Conservation (phyloP, 1,140 invertebrate genomes). For the Battus philenor region DNA sequence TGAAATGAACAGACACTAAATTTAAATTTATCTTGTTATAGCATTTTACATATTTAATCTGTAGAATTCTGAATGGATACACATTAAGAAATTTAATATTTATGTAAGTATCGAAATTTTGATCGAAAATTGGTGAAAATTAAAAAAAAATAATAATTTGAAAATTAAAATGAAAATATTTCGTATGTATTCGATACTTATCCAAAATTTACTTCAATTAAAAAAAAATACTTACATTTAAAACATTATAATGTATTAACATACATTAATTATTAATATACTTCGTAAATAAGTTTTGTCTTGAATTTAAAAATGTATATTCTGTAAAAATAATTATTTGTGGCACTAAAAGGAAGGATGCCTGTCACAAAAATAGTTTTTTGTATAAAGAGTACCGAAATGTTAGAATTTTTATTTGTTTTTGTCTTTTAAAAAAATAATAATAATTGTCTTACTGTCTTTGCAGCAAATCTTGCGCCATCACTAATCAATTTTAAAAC, state of each 20-base stretch:
- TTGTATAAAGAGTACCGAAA: background rate
- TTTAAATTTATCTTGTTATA: background rate
- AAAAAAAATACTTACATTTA: background rate
- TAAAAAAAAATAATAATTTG: background rate
- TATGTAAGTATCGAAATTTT: background rate
- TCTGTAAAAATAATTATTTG: too few relatives aligned
- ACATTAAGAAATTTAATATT: too few relatives aligned
- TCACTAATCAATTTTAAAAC: background rate
- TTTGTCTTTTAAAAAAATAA: background rate
- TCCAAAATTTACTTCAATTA: background rate
- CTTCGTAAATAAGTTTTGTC: too few relatives aligned
- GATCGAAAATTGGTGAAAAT: slow-evolving; percentile 1
- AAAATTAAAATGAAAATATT: background rate
- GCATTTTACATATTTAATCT: background rate
- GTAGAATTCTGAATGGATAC: background rate
- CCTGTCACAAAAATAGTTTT: too few relatives aligned
- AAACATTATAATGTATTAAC: too few relatives aligned
- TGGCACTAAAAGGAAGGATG: too few relatives aligned
- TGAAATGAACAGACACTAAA: slow-evolving; percentile 1
- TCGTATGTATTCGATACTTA: slow-evolving; percentile 7
- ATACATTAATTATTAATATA: too few relatives aligned
- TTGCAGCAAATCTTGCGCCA: background rate
- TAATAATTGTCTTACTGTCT: background rate
- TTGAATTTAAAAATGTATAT: too few relatives aligned
- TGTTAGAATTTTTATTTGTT: background rate